Conservation (phyloP, 1,140 invertebrate species). For the Drosophila nikananu region DNA sequence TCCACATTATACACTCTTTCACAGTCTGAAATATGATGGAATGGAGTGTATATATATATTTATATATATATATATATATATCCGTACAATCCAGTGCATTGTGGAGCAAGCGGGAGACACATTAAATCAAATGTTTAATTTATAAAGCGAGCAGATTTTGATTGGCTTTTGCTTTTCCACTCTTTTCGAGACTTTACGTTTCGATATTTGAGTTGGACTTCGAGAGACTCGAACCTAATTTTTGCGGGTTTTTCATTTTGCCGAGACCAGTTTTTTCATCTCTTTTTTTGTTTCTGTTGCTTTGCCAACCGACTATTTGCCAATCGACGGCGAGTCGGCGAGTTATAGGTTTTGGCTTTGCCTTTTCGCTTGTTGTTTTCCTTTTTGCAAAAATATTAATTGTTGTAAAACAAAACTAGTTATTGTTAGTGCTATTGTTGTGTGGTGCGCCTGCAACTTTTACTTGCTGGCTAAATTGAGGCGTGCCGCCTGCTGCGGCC, state of each 20-base stretch:
- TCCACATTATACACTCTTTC: slow-evolving; percentile 28
- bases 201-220: slow-evolving; percentile 34
- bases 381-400: slow-evolving; percentile 74
- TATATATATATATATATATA: not conserved
- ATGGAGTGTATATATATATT: slow-evolving; percentile 9
- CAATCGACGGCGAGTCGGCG: slow-evolving; percentile 51
- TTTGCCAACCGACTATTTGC: slow-evolving; percentile 74
- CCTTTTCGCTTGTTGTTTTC: slow-evolving; percentile 49
- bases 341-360: slow-evolving; percentile 56
- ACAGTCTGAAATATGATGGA: slow-evolving; percentile 23
- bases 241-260: slow-evolving; percentile 73
- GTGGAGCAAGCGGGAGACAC: slow-evolving; percentile 35
- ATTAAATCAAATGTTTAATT: slow-evolving; percentile 65
- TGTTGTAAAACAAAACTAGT: slow-evolving; percentile 78
- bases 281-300: slow-evolving; percentile 19
- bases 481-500: slow-evolving; percentile 69
- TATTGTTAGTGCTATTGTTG: slow-evolving; percentile 67
- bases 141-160: slow-evolving; percentile 46
- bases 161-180: slow-evolving; percentile 61
- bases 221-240: slow-evolving; percentile 62
- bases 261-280: slow-evolving; percentile 70
- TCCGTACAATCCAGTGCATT: slow-evolving; percentile 23
- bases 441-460: slow-evolving; percentile 65
- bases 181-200: slow-evolving; percentile 55
- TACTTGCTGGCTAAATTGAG: slow-evolving; percentile 72